Evolutionary conservation across 2,797 vertebrate genomes (phyloP).

Genomic region (Falco naumanni): DNA sequence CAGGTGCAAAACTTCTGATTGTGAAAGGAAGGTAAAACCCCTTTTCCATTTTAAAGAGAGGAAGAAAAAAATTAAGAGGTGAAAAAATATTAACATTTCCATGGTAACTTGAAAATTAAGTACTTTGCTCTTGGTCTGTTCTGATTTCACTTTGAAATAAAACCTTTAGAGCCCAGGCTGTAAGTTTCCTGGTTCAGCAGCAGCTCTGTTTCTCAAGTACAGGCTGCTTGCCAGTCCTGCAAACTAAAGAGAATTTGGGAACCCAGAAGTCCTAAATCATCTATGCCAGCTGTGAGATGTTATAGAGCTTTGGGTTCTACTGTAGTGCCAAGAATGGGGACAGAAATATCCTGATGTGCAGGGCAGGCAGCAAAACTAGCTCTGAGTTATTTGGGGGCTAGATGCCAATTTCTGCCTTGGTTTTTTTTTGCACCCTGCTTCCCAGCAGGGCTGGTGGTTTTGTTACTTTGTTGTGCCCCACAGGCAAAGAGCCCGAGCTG

Average conservation of each 20-base stretch:
- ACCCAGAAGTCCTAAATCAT: not conserved
- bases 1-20: not conserved
- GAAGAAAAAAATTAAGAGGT: no score
- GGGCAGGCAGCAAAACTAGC: not conserved
- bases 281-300: not conserved
- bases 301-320: not conserved
- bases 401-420: not conserved
- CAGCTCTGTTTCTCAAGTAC: not conserved
- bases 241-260: not conserved
- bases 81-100: not conserved
- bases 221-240: not conserved
- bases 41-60: not conserved
- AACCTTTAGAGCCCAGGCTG: not conserved
- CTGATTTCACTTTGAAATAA: slow-evolving; percentile 5
- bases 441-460: not conserved
- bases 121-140: not conserved
- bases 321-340: not conserved
- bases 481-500: not conserved
- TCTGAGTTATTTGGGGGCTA: not conserved
- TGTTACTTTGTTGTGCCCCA: not conserved
- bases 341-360: not conserved
- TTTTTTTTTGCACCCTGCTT: not conserved
- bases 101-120: not conserved
- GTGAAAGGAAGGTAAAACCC: not conserved
- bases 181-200: not conserved